A percentile compares a stretch with the other conserved stretches of the same genome.
Evolutionary conservation across 2,113 vertebrate genomes (phyloP).

Genomic region (Scartelaos histophorus): DNA sequence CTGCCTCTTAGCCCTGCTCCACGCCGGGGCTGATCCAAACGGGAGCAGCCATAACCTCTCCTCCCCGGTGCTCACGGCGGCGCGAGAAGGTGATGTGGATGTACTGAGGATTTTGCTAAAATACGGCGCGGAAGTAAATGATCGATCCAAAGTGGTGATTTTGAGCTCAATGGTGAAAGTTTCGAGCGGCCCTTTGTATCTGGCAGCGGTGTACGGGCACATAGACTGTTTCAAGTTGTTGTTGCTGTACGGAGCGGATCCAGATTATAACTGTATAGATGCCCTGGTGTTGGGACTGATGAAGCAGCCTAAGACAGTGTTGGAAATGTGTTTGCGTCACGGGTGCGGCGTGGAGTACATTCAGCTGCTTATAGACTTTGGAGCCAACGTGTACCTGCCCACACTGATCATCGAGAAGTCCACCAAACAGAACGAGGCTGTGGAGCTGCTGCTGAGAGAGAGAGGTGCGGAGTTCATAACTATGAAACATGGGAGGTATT

Average conservation of each 20-base stretch:
- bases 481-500: too few species aligned
- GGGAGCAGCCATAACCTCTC: conserved; percentile 90
- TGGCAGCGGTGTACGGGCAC: conserved; percentile 87
- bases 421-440: conserved; percentile 75
- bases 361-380: conserved; percentile 90
- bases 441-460: conserved; percentile 83
- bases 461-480: conserved; percentile 77
- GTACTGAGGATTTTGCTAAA: conserved; percentile 84
- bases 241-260: conserved; percentile 84
- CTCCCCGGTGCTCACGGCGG: conserved; percentile 86
- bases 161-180: conserved; percentile 82
- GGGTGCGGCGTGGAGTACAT: conserved; percentile 82
- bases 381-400: conserved; percentile 90
- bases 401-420: conserved; percentile 65
- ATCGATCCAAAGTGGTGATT: conserved; percentile 78
- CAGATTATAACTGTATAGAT: conserved; percentile 78
- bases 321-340: conserved; percentile 80
- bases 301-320: conserved; percentile 78
- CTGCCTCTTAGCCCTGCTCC: conserved; percentile 73
- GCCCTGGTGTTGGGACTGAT: conserved; percentile 61
- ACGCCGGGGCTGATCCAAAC: conserved; percentile 81
- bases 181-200: conserved; percentile 89
- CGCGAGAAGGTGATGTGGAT: conserved; percentile 80
- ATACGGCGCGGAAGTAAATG: conserved; percentile 80
- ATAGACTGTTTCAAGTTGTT: conserved; percentile 88